A percentile compares a stretch with the other conserved stretches of the same genome.
Conservation (phyloP, 2,113 vertebrate species). For the Nothobranchius kuhntae region DNA sequence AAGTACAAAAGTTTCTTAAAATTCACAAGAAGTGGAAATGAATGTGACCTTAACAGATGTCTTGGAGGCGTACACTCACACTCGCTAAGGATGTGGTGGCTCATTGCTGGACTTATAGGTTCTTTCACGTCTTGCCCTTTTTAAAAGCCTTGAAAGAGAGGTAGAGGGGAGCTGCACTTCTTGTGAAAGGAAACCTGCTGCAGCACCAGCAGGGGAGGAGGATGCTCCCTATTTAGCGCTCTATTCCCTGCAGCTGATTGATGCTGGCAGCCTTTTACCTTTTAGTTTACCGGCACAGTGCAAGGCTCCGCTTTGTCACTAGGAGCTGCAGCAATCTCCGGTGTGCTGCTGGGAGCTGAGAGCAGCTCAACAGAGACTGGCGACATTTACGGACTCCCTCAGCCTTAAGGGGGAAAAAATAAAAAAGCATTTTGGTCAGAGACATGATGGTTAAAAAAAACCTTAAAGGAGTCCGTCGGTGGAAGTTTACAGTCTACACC, state of each 20-base stretch:
- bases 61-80: slow-evolving; percentile 5
- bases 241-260: slow-evolving; percentile 71
- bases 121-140: slow-evolving; percentile 70
- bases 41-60: slow-evolving; percentile 8
- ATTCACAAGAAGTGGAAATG: slow-evolving; percentile 11
- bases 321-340: slow-evolving; percentile 65
- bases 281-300: slow-evolving; percentile 54
- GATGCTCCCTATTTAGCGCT: slow-evolving; percentile 66
- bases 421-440: slow-evolving; percentile 23
- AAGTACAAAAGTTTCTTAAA: not conserved
- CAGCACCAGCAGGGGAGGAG: slow-evolving; percentile 64
- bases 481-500: slow-evolving; percentile 10
- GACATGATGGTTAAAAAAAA: not conserved
- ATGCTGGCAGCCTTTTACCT: slow-evolving; percentile 73
- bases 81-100: not conserved
- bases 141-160: slow-evolving; percentile 42
- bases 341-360: slow-evolving; percentile 64
- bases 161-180: slow-evolving; percentile 38
- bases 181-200: slow-evolving; percentile 65
- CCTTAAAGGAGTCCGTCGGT: slow-evolving; percentile 4
- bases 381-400: slow-evolving; percentile 56
- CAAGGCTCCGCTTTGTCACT: slow-evolving; percentile 62
- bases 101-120: slow-evolving; percentile 26
- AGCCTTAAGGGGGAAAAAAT: slow-evolving; percentile 2
- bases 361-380: slow-evolving; percentile 56